Evolutionary conservation across 2,888 invertebrate genomes (phyloP), one percentile per base, ranked within the genome.

Genomic region (Scaptomyza tumidula): DNA sequence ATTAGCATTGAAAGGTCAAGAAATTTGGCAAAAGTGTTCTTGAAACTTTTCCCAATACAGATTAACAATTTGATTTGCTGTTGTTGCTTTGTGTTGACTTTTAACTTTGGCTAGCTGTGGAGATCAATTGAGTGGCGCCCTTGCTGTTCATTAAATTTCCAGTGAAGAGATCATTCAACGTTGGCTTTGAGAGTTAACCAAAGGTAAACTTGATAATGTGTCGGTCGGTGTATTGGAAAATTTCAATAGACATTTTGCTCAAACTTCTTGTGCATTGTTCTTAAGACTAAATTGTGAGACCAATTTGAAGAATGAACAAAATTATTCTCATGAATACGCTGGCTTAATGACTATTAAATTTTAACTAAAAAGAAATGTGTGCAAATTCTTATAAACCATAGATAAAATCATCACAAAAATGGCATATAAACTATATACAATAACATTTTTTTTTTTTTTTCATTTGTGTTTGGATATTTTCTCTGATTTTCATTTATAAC

Each of bases 271-370:
- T 49, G 57, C 54, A 55, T 39, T 75, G 63, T 52, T 54, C 66
- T 60, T 72, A 72, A 60, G 61, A 81, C 65, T 73, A 81, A 70
- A 85, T 85, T 82, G 86, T 91, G 91, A 91, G 91, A 91, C 91
- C 91, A 91, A 91, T 91, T 91, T 89, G 91, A 91, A 91, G 89
- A 89, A 86, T 81, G 71, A 86, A 86, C 80, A 83, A 87, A 87
- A 86, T 66, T 84, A 83, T 80, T 69, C 74, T 61, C 68, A 78
- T 77, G 66, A 52, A 54, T 58, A 71, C 41, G 72, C 35, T 55
- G 56, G 2, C 72, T 71, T 74, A 69, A 31, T 44, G 50, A 69
- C 82, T 87, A 89, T 43, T 69, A 78, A 83, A 87, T 87, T 87
- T 83, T 81, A 89, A 89, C 83, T 83, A 89, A 89, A 87, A 84